A percentile compares a stretch with the other conserved stretches of the same genome.
Evolutionary conservation across 2,888 invertebrate genomes (phyloP).

Genomic region (Podotricha telesiphe): DNA sequence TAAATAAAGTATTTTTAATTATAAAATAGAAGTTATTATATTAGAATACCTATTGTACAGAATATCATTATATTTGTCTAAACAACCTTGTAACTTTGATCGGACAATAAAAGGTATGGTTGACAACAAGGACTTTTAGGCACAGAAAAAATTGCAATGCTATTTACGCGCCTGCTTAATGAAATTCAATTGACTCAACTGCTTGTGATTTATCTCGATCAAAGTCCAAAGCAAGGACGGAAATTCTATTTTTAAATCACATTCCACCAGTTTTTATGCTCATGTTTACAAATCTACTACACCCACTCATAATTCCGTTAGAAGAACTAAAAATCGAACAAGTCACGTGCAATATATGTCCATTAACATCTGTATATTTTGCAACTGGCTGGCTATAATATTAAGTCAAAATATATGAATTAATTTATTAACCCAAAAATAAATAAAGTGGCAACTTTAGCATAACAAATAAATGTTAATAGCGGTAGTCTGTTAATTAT

Average conservation of each 20-base stretch:
- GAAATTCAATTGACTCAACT: constrained; percentile 31
- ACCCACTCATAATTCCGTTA: constrained; percentile 13
- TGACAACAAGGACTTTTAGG: not conserved
- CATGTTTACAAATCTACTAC: constrained; percentile 18
- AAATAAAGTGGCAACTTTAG: constrained; percentile 1
- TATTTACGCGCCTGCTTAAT: constrained; percentile 20
- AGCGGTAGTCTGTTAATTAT: constrained; percentile 34
- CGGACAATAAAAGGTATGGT: not conserved
- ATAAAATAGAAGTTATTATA: not conserved
- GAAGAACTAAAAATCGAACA: not conserved
- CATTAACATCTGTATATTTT: no score
- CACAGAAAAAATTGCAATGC: not conserved
- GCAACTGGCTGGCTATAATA: no score
- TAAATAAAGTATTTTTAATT: not conserved
- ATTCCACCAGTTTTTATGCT: constrained; percentile 19
- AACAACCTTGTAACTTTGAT: not conserved
- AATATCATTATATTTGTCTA: not conserved
- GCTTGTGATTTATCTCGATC: constrained; percentile 25
- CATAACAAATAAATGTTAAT: constrained; percentile 19
- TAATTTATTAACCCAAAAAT: not conserved
- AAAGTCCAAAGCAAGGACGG: constrained; percentile 36
- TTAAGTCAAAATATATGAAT: no score
- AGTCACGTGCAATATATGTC: not conserved
- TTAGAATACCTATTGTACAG: not conserved
- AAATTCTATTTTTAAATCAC: constrained; percentile 33